phyloP scores from a whole-genome alignment of 1,140 invertebrate species.

The Drosophila subobscura region DNA sequence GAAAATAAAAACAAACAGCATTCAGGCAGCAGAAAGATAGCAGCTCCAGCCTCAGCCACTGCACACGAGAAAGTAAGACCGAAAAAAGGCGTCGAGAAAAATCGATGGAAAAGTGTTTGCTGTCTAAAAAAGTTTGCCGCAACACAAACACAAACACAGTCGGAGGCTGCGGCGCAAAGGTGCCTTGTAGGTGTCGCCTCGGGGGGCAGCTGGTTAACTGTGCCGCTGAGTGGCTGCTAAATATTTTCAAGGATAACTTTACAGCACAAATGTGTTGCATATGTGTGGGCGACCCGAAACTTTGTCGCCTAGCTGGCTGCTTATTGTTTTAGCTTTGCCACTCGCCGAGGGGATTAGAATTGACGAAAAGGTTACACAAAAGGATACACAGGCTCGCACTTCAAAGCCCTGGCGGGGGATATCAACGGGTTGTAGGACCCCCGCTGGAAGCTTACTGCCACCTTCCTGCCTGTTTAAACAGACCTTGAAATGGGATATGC shows the following conservation, averaged over 20 bases:
- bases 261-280: conserved; percentile 41
- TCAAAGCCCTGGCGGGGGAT: conserved; percentile 33
- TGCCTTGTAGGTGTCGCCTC: conserved; percentile 66
- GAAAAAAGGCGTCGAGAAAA: conserved; percentile 46
- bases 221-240: conserved; percentile 71
- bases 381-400: conserved; percentile 2
- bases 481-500: conserved; percentile 74
- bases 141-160: conserved; percentile 15
- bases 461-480: conserved; percentile 22
- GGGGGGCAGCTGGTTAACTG: conserved; percentile 60
- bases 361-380: conserved; percentile 25
- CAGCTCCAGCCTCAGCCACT: conserved; percentile 18
- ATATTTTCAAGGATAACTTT: conserved; percentile 79
- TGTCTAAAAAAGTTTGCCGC: conserved; percentile 60
- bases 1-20: conserved; percentile 71
- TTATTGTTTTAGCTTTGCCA: conserved; percentile 59
- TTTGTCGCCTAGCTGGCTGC: conserved; percentile 62
- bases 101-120: conserved; percentile 74
- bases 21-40: conserved; percentile 54
- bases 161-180: conserved; percentile 38
- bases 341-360: conserved; percentile 38
- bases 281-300: conserved; percentile 57
- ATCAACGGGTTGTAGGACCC: conserved; percentile 4
- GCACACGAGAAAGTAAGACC: conserved; percentile 3
- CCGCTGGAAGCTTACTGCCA: too few species aligned